These are phyloP conservation scores for Thryonomys swinderianus DNA, from an alignment of 2,113 vertebrate species.

Conservation along the genomic window DNA sequence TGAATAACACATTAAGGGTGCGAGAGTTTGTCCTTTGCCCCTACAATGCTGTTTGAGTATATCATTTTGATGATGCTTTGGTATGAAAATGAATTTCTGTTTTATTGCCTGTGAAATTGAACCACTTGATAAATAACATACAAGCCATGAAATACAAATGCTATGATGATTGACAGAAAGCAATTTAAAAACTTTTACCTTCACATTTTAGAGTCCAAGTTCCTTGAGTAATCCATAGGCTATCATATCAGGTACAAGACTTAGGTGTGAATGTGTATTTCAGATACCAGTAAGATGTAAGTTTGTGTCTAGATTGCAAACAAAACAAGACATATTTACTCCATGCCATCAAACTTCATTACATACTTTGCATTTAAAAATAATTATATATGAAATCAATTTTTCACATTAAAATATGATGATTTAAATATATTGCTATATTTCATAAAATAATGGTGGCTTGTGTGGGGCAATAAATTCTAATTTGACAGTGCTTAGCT, in stretches of 20 bases:
- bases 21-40: not conserved
- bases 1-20: not conserved
- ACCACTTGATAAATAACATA: slow-evolving; percentile 14
- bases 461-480: not conserved
- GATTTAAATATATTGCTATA: not conserved
- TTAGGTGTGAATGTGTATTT: not conserved
- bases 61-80: not conserved
- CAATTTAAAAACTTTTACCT: slow-evolving; percentile 46
- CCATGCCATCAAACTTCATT: not conserved
- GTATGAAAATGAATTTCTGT: slow-evolving; percentile 29
- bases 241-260: not conserved
- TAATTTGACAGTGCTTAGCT: not conserved
- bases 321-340: not conserved
- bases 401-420: not conserved
- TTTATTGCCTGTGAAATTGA: slow-evolving; percentile 37
- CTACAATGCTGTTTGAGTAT: not conserved
- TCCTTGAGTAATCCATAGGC: not conserved
- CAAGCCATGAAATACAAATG: not conserved
- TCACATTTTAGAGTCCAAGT: slow-evolving; percentile 4
- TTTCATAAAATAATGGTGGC: not conserved
- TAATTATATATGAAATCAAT: not conserved
- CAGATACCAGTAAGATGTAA: not conserved
- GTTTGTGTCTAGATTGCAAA: not conserved
- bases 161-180: slow-evolving; percentile 31
- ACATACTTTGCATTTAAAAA: not conserved